Percentiles rank a stretch among this genome's conserved stretches.
Conservation (phyloP, 2,888 invertebrate species). For the Neoaliturus tenellus region DNA sequence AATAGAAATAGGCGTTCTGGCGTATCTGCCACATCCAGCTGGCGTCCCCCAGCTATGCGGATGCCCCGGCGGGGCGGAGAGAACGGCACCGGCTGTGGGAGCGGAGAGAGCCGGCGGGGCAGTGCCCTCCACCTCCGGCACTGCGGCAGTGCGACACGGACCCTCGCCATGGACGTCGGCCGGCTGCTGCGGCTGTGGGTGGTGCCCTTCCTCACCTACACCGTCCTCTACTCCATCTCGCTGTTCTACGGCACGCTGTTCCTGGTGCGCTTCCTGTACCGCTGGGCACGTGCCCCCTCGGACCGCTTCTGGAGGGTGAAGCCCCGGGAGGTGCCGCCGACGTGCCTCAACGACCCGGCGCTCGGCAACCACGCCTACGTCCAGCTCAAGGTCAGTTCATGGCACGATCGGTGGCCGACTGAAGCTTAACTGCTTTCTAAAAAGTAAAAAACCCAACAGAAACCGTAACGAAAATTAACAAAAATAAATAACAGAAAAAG, state of each 20-base stretch:
- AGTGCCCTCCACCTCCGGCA: neutral
- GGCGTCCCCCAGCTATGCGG: too few species aligned
- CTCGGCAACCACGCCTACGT: constrained; percentile 76
- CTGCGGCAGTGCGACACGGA: neutral
- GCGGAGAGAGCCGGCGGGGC: neutral
- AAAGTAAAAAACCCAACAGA: too few species aligned
- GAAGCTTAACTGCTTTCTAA: too few species aligned
- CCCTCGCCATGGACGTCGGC: constrained; percentile 33
- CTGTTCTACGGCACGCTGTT: constrained; percentile 45
- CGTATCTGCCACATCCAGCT: too few species aligned
- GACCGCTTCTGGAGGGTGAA: constrained; percentile 67
- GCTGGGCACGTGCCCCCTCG: constrained; percentile 38
- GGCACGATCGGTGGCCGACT: too few species aligned
- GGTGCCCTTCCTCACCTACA: constrained; percentile 14
- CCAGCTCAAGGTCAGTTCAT: constrained; percentile 73
- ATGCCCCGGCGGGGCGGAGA: neutral
- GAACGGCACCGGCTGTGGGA: neutral
- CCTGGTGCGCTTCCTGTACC: constrained; percentile 17
- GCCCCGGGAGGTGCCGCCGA: constrained; percentile 73
- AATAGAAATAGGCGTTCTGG: too few species aligned
- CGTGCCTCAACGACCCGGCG: constrained; percentile 73
- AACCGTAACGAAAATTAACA: too few species aligned
- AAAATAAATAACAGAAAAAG: too few species aligned
- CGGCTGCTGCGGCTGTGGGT: constrained; percentile 31
- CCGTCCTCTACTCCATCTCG: constrained; percentile 51